These are phyloP conservation scores for Aulostomus chinensis DNA, from an alignment of 2,797 vertebrate species.

Conservation along the genomic window DNA sequence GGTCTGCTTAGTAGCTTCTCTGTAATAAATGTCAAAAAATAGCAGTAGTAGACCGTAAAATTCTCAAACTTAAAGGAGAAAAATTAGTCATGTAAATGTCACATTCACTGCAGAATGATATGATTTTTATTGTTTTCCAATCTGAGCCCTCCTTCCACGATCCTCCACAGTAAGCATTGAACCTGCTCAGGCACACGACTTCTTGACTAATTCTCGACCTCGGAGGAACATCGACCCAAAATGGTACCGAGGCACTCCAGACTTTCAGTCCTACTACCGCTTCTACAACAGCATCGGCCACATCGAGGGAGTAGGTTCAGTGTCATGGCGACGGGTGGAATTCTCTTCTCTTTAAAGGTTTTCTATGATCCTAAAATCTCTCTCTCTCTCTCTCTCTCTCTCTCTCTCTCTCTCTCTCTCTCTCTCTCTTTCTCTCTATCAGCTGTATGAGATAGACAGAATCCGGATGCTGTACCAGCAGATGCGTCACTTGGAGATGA, in stretches of 20 bases:
- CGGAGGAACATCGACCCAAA: constrained; percentile 70
- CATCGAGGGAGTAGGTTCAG: constrained; percentile 73
- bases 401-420: too few relatives aligned
- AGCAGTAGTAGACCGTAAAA: too few relatives aligned
- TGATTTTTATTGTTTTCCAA: neutral
- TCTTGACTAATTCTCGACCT: constrained; percentile 70
- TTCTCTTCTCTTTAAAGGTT: too few relatives aligned
- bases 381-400: too few relatives aligned
- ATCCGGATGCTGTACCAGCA: constrained; percentile 81
- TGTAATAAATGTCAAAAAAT: neutral
- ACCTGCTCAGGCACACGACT: constrained; percentile 65
- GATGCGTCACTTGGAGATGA: constrained; percentile 78
- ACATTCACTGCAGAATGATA: too few relatives aligned
- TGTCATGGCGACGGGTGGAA: neutral
- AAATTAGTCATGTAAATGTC: too few relatives aligned
- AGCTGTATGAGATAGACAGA: constrained; percentile 80
- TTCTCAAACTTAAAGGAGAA: too few relatives aligned
- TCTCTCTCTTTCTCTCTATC: constrained; percentile 7
- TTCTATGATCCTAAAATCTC: too few relatives aligned
- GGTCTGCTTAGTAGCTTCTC: too few relatives aligned
- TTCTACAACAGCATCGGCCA: constrained; percentile 83
- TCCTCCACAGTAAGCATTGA: constrained; percentile 57
- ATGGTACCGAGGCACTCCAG: constrained; percentile 73
- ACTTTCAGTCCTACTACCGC: constrained; percentile 82
- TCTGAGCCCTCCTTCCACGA: neutral